Percentiles rank a stretch among this genome's conserved stretches.
Conservation (phyloP, 2,797 vertebrate genomes). For the Loriculus beryllinus region DNA sequence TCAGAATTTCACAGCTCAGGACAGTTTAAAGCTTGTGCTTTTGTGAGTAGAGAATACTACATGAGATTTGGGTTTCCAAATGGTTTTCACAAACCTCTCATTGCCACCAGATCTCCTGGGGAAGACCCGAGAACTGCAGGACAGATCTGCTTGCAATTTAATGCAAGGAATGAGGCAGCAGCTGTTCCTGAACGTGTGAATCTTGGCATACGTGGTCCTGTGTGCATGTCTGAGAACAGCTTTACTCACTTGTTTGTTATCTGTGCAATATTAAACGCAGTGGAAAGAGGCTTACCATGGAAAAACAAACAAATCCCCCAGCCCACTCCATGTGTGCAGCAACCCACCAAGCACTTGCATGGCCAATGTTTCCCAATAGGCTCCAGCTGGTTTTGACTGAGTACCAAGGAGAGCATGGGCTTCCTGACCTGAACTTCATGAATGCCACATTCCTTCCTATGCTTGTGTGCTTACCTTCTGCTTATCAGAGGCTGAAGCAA, state of each 20-base stretch:
- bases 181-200: neutral
- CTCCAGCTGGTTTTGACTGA: neutral
- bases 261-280: neutral
- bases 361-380: neutral
- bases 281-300: neutral
- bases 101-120: neutral
- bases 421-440: neutral
- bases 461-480: neutral
- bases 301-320: neutral
- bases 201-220: neutral
- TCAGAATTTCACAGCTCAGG: slow-evolving; percentile 21
- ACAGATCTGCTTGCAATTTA: neutral
- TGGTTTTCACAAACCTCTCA: neutral
- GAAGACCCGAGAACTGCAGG: neutral
- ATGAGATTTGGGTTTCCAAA: neutral
- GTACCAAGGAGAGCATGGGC: neutral
- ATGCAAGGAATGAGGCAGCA: neutral
- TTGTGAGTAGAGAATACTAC: neutral
- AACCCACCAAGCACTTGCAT: neutral
- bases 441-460: neutral
- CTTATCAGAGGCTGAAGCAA: neutral
- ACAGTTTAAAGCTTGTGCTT: neutral
- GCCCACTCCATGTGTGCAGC: neutral
- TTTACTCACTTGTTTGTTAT: neutral
- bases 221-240: neutral